Evolutionary conservation across 2,797 vertebrate genomes (phyloP).

Genomic region (Sphaeramia orbicularis): DNA sequence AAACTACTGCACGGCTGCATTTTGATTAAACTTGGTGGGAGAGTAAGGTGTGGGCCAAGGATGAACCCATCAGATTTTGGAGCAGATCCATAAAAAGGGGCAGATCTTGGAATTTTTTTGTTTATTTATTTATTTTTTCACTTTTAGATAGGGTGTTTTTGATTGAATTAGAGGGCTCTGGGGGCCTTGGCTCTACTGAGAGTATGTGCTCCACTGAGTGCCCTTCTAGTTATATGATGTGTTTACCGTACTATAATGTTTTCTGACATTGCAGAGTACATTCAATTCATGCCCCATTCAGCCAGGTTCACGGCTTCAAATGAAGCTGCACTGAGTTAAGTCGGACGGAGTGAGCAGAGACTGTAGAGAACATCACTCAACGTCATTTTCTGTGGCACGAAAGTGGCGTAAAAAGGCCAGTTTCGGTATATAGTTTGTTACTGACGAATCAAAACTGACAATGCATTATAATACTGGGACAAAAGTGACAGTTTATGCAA

Average conservation of each 20-base stretch:
- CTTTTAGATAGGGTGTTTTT: not conserved
- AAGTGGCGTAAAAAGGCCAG: not conserved
- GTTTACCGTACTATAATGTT: not conserved
- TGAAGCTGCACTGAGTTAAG: not conserved
- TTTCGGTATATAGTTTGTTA: not conserved
- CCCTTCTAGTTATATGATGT: not conserved
- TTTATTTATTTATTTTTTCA: not conserved
- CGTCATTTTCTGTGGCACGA: not conserved
- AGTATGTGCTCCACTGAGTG: slow-evolving; percentile 3
- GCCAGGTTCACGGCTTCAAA: not conserved
- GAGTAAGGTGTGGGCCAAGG: slow-evolving; percentile 16
- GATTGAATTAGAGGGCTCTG: slow-evolving; percentile 20
- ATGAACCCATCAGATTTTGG: slow-evolving; percentile 20
- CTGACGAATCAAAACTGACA: too few relatives aligned
- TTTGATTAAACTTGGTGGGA: slow-evolving; percentile 12
- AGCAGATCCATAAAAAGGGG: slow-evolving; percentile 13
- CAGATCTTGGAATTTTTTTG: not conserved
- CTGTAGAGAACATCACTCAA: not conserved
- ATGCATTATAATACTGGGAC: too few relatives aligned
- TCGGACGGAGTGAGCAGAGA: not conserved
- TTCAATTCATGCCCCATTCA: not conserved
- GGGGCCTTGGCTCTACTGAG: slow-evolving; percentile 5
- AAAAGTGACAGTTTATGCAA: too few relatives aligned
- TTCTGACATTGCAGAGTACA: not conserved
- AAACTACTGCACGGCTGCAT: slow-evolving; percentile 1